Conservation (phyloP, 2,888 invertebrate species). For the Phoronis australis region DNA sequence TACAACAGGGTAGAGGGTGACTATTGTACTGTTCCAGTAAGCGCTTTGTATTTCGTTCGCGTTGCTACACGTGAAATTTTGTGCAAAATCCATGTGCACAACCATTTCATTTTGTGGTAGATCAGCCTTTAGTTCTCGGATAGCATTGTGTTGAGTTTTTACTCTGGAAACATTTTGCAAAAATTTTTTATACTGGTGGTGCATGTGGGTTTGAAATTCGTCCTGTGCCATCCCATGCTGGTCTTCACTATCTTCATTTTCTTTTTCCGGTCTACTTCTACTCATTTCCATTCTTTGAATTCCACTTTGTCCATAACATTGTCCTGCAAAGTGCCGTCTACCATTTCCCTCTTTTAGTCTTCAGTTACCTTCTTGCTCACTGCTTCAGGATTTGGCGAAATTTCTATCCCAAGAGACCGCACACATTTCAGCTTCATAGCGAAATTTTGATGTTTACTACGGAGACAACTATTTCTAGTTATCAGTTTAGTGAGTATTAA, state of each 20-base stretch:
- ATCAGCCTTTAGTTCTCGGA: conserved; percentile 10
- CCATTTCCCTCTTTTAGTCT: conserved; percentile 3
- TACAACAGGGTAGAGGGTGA: conserved; percentile 17
- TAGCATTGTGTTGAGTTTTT: conserved; percentile 12
- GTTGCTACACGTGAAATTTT: conserved; percentile 14
- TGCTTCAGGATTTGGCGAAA: conserved; percentile 15
- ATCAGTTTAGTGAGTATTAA: too few species aligned
- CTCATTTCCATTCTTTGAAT: conserved; percentile 11
- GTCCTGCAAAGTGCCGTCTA: too few species aligned
- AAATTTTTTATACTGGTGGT: too few species aligned
- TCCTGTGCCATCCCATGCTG: too few species aligned
- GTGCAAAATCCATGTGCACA: conserved; percentile 18
- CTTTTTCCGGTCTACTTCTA: conserved; percentile 7
- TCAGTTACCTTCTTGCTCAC: conserved; percentile 5
- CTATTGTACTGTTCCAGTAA: conserved; percentile 13
- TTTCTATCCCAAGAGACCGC: conserved; percentile 8
- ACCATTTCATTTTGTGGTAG: conserved; percentile 10
- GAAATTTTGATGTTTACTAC: too few species aligned
- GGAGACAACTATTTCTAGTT: too few species aligned
- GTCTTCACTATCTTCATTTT: conserved; percentile 12
- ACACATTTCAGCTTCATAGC: too few species aligned
- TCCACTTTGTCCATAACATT: conserved; percentile 7
- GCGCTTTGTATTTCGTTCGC: conserved; percentile 15
- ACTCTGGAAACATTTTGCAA: conserved; percentile 13
- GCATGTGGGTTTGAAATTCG: too few species aligned